These are phyloP conservation scores for Minunthozetes semirufus DNA, from an alignment of 2,888 invertebrate genomes.

Conservation along the genomic window DNA sequence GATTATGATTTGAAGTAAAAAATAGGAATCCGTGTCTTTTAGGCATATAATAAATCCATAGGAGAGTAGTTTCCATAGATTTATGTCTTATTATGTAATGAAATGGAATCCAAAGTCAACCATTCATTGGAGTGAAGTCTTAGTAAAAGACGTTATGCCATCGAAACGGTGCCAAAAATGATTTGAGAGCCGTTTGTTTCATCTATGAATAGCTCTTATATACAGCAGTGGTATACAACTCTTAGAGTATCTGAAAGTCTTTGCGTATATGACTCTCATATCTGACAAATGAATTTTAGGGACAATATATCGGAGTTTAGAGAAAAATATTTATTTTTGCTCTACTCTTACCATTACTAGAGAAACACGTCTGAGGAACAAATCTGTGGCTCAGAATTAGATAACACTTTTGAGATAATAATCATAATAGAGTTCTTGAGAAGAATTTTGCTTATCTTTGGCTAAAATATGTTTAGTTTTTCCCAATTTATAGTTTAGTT, in stretches of 20 bases:
- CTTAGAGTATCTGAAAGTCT: not conserved
- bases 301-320: not conserved
- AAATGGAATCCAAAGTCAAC: not conserved
- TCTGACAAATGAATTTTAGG: not conserved
- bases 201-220: slow-evolving; percentile 18
- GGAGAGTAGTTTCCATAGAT: too few species aligned
- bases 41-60: too few species aligned
- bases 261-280: slow-evolving; percentile 8
- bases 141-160: not conserved
- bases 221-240: too few species aligned
- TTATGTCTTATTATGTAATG: not conserved
- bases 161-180: slow-evolving; percentile 19
- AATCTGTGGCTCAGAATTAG: not conserved
- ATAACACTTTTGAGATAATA: not conserved
- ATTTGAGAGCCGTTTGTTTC: slow-evolving; percentile 11
- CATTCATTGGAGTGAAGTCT: not conserved
- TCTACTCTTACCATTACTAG: too few species aligned
- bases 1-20: too few species aligned
- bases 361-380: too few species aligned
- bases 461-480: slow-evolving; percentile 10
- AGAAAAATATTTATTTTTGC: not conserved
- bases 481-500: not conserved
- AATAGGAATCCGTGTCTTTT: too few species aligned
- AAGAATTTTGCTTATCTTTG: not conserved
- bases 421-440: not conserved